phyloP scores from a whole-genome alignment of 1,140 invertebrate genomes.

The Philotrypesis tridentata region DNA sequence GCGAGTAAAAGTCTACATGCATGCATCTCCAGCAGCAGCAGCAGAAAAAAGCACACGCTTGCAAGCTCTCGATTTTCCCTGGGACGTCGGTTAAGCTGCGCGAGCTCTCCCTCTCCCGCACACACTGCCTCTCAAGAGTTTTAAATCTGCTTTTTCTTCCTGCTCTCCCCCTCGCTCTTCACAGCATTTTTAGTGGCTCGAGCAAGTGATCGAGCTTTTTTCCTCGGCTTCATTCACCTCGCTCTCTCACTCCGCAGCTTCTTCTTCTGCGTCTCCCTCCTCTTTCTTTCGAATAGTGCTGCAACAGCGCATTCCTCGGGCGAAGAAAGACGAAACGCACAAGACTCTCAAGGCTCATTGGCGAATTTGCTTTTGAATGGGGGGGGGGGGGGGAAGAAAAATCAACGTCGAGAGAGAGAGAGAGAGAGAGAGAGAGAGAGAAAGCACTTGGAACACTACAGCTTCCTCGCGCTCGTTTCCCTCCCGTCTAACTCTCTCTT shows the following conservation, averaged over 20 bases:
- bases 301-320: background rate
- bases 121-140: background rate
- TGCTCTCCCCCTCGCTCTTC: background rate
- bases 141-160: background rate
- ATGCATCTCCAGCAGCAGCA: too few species aligned
- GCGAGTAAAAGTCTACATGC: too few species aligned
- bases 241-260: background rate
- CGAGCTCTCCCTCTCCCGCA: too few species aligned
- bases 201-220: background rate
- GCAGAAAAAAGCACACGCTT: background rate
- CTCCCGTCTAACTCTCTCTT: background rate
- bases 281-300: background rate
- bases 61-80: background rate
- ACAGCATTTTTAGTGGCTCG: background rate
- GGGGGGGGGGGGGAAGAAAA: too few species aligned
- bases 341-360: constrained; percentile 20
- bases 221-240: constrained; percentile 7
- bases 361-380: constrained; percentile 21
- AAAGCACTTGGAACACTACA: constrained; percentile 10
- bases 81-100: background rate
- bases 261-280: background rate
- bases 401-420: constrained; percentile 3
- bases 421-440: background rate
- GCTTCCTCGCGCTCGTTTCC: constrained; percentile 7
- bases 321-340: background rate